A percentile compares a stretch with the other conserved stretches of the same genome.
phyloP scores from a whole-genome alignment of 2,113 vertebrate species.

The Melierax canorus region DNA sequence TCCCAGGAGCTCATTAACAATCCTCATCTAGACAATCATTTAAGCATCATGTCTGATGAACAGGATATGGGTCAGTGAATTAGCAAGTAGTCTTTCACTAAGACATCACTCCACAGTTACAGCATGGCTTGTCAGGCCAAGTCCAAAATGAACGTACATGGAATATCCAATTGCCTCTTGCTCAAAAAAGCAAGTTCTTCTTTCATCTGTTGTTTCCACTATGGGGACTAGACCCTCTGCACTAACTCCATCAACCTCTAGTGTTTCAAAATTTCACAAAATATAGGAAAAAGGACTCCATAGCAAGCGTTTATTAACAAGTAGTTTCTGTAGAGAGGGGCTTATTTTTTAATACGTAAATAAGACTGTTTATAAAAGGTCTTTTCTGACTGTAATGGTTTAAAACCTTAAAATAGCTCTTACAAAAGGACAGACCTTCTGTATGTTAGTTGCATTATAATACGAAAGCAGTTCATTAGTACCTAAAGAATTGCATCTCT shows the following conservation, averaged over 20 bases:
- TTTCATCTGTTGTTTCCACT: neutral
- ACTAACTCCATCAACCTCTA: neutral
- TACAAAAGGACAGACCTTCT: neutral
- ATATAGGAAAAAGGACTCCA: neutral
- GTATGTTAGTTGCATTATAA: neutral
- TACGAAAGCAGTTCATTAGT: conserved; percentile 15
- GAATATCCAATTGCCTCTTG: neutral
- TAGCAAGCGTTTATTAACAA: neutral
- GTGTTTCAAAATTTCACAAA: neutral
- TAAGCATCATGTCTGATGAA: neutral
- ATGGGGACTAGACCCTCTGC: neutral
- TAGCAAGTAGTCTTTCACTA: neutral
- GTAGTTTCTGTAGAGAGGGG: neutral
- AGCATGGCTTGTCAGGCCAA: neutral
- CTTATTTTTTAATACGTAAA: neutral
- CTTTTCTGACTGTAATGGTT: neutral
- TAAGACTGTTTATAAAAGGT: neutral
- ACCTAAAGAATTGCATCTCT: neutral
- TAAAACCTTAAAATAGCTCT: neutral
- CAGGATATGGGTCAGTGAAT: conserved; percentile 5
- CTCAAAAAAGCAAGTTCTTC: neutral
- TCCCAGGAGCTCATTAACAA: neutral
- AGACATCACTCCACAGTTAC: neutral
- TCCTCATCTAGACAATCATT: neutral
- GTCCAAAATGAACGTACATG: neutral